Conservation (phyloP, 2,888 invertebrate species). For the Chrysomela aeneicollis region DNA sequence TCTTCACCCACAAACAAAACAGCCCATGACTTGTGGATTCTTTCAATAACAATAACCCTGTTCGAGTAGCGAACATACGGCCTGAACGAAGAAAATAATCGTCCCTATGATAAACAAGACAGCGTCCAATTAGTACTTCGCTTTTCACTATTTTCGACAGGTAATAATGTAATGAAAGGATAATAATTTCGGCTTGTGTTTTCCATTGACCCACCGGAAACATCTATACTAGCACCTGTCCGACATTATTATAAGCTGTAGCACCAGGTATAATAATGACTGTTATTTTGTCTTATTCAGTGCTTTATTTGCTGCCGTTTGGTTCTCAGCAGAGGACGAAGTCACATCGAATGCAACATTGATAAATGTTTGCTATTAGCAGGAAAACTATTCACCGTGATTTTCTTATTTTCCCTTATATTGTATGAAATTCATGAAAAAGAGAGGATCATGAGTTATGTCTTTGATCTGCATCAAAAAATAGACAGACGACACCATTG, state of each 20-base stretch:
- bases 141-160: slow-evolving; percentile 52
- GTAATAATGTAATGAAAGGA: slow-evolving; percentile 53
- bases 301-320: not conserved
- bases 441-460: too few species aligned
- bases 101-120: slow-evolving; percentile 51
- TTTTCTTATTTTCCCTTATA: too few species aligned
- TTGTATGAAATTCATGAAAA: too few species aligned
- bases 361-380: not conserved
- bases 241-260: not conserved
- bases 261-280: not conserved
- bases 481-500: too few species aligned
- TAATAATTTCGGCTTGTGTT: slow-evolving; percentile 12
- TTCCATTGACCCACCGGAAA: slow-evolving; percentile 20
- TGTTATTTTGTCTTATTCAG: not conserved
- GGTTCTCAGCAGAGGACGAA: not conserved
- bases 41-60: slow-evolving; percentile 43
- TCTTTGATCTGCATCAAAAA: too few species aligned
- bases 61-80: slow-evolving; percentile 50
- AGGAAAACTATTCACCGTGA: too few species aligned
- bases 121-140: slow-evolving; percentile 57
- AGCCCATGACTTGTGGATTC: slow-evolving; percentile 50
- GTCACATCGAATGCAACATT: too few species aligned
- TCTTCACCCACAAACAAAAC: not conserved
- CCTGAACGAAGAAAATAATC: slow-evolving; percentile 47
- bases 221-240: slow-evolving; percentile 16